phyloP scores from a whole-genome alignment of 1,140 invertebrate species.

The Trachymyrmex septentrionalis region DNA sequence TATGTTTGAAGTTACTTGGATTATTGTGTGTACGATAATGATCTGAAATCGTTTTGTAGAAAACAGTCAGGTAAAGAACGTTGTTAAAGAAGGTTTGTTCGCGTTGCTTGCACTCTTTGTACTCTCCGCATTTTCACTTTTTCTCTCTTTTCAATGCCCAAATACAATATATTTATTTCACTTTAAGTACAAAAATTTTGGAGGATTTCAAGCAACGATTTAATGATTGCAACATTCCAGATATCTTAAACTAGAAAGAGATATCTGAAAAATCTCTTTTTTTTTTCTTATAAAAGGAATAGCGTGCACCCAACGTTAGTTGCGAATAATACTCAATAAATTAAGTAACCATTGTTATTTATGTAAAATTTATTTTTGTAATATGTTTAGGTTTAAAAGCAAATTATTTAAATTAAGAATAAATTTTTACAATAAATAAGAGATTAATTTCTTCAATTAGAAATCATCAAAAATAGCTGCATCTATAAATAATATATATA shows the following conservation, averaged over 20 bases:
- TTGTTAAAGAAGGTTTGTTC: no score
- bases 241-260: neutral
- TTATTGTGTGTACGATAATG: neutral
- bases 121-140: no score
- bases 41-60: neutral
- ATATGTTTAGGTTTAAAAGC: neutral
- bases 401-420: neutral
- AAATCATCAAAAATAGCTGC: neutral
- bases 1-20: constrained; percentile 23
- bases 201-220: no score
- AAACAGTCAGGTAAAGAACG: neutral
- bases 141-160: no score
- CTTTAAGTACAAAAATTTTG: no score
- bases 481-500: neutral
- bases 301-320: neutral
- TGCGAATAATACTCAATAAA: neutral
- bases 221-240: neutral
- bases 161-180: no score
- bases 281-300: neutral
- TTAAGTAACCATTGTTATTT: neutral
- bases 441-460: neutral
- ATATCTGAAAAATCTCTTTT: neutral
- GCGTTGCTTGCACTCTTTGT: no score
- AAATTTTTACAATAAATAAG: neutral
- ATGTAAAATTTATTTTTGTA: neutral